A percentile compares a stretch with the other conserved stretches of the same genome.
phyloP scores from a whole-genome alignment of 2,113 vertebrate genomes.

The Engystomops pustulosus region DNA sequence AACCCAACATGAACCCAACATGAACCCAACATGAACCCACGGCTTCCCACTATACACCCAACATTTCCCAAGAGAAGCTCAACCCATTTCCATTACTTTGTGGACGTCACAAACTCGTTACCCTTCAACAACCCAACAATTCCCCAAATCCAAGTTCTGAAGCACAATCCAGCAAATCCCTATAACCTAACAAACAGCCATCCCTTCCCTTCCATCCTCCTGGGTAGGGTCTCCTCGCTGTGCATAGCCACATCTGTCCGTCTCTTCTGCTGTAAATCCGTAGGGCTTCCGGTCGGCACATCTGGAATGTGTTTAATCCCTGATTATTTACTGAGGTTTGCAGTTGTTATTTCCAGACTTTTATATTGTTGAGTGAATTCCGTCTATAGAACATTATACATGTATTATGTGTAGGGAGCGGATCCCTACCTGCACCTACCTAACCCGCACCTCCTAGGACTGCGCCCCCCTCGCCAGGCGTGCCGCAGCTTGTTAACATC shows the following conservation, averaged over 20 bases:
- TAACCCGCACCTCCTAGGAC: too few relatives aligned
- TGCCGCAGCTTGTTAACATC: not conserved
- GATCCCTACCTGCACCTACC: too few relatives aligned
- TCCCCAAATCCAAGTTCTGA: too few relatives aligned
- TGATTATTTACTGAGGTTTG: conserved; percentile 40
- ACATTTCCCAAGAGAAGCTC: not conserved
- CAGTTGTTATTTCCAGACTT: not conserved
- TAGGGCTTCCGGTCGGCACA: not conserved
- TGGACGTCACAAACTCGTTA: too few relatives aligned
- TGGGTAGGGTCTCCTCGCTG: not conserved
- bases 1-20: not conserved
- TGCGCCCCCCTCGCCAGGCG: too few relatives aligned
- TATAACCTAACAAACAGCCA: too few relatives aligned
- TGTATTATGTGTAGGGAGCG: conserved; percentile 20
- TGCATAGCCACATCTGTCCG: not conserved
- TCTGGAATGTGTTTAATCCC: conserved; percentile 48
- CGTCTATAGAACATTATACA: too few relatives aligned
- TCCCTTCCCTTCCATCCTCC: not conserved
- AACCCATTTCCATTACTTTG: too few relatives aligned
- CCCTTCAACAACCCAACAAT: too few relatives aligned
- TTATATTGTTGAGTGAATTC: not conserved
- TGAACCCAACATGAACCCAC: not conserved
- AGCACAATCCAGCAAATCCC: too few relatives aligned
- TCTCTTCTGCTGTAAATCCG: not conserved
- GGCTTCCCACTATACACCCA: not conserved